Base-by-base conservation (phyloP, 1,140 invertebrate genomes). In the Paracyclopina nana region DNA sequence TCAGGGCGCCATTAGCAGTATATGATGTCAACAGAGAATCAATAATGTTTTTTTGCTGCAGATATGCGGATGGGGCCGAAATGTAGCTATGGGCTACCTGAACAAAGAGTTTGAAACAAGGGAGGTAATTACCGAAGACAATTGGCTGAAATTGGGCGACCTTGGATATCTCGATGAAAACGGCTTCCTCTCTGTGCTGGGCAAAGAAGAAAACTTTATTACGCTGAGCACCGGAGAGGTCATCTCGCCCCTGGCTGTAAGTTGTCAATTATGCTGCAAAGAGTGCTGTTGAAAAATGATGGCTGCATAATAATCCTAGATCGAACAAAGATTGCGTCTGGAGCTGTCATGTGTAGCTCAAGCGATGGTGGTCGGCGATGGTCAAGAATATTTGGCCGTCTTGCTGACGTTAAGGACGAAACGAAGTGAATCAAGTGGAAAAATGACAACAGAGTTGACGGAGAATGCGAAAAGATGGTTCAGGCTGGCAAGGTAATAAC, bases 1-100 rank as follows among this genome's bases (percentile, higher is more conserved):
- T n/a, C n/a, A n/a, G n/a, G n/a, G n/a, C n/a, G n/a, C n/a, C n/a
- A n/a, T n/a, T n/a, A n/a, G n/a, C n/a, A n/a, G n/a, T n/a, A n/a
- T n/a, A n/a, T n/a, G n/a, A n/a, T n/a, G n/a, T n/a, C n/a, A n/a
- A n/a, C n/a, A n/a, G n/a, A n/a, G n/a, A n/a, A n/a, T n/a, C 14
- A 22, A 4, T 24, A 5, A 12, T 24, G 3, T 45, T n/a, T 18
- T 18, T 45, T 18, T 24, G 8, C 43, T 18, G 16, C 25, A 48
- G 45, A 48, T 50, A 14, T n/a, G 20, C 2, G 14, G 29, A 2
- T 29, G 12, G 11, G 48, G 48, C 4, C n/a, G 48, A 12, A 38
- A 50, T 38, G 26, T 50, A 8, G 41, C 40, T 14, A 50, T 50
- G 48, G 48, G 48, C 20, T 50, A 50, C 29, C 34, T 50, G 2